A percentile compares a stretch with the other conserved stretches of the same genome.
These are phyloP conservation scores for Poicephalus meyeri DNA, from an alignment of 2,113 vertebrate species.

Conservation along the genomic window DNA sequence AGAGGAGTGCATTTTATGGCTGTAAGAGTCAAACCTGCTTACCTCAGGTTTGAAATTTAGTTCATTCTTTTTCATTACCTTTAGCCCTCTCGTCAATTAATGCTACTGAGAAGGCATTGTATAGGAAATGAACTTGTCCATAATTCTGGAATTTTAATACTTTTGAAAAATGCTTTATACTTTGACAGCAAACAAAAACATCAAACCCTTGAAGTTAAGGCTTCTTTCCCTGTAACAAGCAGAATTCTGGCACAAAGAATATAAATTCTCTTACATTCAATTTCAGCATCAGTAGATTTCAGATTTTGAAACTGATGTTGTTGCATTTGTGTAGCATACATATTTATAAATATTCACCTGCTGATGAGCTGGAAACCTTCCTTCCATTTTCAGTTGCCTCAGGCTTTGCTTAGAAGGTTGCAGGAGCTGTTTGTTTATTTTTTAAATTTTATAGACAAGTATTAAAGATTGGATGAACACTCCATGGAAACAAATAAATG, in stretches of 20 bases:
- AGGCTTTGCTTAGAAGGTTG: background rate
- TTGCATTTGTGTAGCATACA: conserved; percentile 10
- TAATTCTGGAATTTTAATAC: background rate
- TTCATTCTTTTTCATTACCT: background rate
- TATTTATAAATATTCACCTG: conserved; percentile 47
- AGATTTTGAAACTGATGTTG: background rate
- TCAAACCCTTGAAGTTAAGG: background rate
- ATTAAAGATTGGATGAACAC: conserved; percentile 87
- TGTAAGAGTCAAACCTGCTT: background rate
- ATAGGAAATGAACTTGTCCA: background rate
- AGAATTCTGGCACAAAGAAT: background rate
- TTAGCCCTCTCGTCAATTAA: background rate
- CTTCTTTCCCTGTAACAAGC: background rate
- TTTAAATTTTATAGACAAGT: conserved; percentile 73
- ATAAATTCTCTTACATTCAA: conserved; percentile 27
- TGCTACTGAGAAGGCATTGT: background rate
- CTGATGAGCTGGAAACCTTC: conserved; percentile 16
- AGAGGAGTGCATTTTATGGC: background rate
- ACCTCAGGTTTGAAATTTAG: background rate
- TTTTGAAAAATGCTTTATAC: background rate
- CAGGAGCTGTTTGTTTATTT: conserved; percentile 61
- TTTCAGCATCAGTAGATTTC: conserved; percentile 23
- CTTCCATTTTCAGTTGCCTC: background rate
- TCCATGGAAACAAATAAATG: conserved; percentile 85
- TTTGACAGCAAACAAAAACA: background rate